Evolutionary conservation across 92 coral and sea anemone genomes (phyloP).

Genomic region (Heliopora coerulea): DNA sequence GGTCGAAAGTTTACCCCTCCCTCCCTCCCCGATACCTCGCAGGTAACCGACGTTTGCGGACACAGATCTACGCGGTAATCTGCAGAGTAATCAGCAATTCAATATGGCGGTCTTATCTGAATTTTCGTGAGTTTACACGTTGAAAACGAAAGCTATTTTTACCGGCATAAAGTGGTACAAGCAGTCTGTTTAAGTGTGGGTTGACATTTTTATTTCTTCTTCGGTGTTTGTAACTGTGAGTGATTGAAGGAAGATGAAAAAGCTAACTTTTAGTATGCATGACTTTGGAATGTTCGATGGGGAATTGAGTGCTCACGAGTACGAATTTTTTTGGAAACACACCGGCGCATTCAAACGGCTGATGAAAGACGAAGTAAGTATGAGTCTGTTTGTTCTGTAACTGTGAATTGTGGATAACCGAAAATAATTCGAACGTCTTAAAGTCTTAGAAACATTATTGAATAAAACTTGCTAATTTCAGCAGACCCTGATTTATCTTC

Average conservation of each 20-base stretch:
- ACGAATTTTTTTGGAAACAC: constrained; percentile 83
- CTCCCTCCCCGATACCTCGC: too few relatives aligned
- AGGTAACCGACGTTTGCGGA: too few relatives aligned
- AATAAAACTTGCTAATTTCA: too few relatives aligned
- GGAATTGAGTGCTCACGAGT: constrained; percentile 67
- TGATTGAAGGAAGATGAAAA: constrained; percentile 39
- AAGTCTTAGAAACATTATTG: too few relatives aligned
- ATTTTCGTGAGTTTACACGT: too few relatives aligned
- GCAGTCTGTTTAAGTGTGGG: neutral
- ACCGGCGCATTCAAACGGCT: constrained; percentile 81
- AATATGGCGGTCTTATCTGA: too few relatives aligned
- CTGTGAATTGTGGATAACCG: neutral
- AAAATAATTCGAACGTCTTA: too few relatives aligned
- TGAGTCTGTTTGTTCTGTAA: neutral
- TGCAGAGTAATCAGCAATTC: too few relatives aligned
- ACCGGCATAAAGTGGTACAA: neutral
- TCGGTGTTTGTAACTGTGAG: neutral
- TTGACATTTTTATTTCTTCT: neutral
- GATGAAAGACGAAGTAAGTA: constrained; percentile 84
- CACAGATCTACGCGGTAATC: too few relatives aligned
- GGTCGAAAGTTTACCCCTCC: too few relatives aligned
- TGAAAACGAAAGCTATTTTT: too few relatives aligned
- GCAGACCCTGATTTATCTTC: too few relatives aligned
- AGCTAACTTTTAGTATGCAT: constrained; percentile 44
- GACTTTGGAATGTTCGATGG: constrained; percentile 82